phyloP scores from a whole-genome alignment of 2,113 vertebrate species.

The Campylorhamphus procurvoides region DNA sequence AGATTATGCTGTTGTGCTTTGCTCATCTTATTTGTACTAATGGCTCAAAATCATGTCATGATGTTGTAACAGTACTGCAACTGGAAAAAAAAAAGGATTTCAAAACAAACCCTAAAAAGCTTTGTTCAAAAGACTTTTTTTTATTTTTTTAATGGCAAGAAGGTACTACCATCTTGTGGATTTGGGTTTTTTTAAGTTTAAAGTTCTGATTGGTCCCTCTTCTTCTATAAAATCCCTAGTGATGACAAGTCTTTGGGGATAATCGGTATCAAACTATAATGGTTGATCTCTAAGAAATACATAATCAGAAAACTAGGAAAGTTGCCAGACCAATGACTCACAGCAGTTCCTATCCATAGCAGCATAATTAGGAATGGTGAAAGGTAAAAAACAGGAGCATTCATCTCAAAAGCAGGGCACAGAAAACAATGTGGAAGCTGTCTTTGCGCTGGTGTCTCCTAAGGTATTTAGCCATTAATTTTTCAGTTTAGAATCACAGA shows the following conservation, averaged over 20 bases:
- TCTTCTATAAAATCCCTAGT: background rate
- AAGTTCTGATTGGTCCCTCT: background rate
- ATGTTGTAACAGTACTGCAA: background rate
- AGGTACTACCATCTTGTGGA: background rate
- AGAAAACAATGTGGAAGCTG: background rate
- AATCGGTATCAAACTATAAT: background rate
- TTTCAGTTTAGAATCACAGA: background rate
- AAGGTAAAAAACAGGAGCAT: background rate
- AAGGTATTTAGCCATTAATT: background rate
- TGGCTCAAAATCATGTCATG: background rate
- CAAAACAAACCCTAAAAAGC: background rate
- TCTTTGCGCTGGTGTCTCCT: background rate
- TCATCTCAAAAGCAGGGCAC: background rate
- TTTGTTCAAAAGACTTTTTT: background rate
- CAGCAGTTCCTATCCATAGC: background rate
- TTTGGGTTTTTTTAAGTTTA: background rate
- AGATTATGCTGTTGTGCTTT: background rate
- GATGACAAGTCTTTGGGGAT: background rate
- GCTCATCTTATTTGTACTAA: background rate
- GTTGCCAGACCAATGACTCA: background rate
- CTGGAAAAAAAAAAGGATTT: background rate
- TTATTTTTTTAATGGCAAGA: background rate
- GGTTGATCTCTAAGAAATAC: background rate
- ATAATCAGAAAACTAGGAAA: background rate
- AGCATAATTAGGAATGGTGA: background rate